These are phyloP conservation scores for Trachelus tabidus DNA, from an alignment of 2,888 invertebrate species.

Conservation along the genomic window DNA sequence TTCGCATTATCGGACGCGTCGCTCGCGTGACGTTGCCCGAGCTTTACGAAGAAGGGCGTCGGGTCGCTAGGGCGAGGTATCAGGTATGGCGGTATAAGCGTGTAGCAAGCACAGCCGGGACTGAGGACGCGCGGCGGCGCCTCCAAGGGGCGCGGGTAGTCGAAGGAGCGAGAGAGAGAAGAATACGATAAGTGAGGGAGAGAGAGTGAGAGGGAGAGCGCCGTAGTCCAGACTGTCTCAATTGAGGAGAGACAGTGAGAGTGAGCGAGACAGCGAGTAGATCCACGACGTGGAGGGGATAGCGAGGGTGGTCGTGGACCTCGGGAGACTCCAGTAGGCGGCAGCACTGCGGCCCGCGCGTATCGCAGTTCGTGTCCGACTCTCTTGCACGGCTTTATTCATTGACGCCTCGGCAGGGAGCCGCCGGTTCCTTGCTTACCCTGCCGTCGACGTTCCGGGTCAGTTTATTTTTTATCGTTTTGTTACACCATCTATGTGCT, in stretches of 20 bases:
- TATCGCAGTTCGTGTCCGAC: constrained; percentile 56
- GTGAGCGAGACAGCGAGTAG: constrained; percentile 18
- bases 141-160: constrained; percentile 36
- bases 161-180: constrained; percentile 23
- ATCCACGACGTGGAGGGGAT: constrained; percentile 58
- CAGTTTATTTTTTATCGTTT: neutral
- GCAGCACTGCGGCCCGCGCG: constrained; percentile 65
- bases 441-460: neutral
- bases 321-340: constrained; percentile 59
- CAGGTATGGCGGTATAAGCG: constrained; percentile 33
- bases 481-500: neutral
- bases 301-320: constrained; percentile 55
- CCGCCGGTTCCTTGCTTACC: constrained; percentile 1
- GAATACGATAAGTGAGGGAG: constrained; percentile 13
- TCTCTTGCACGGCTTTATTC: constrained; percentile 27
- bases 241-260: constrained; percentile 23
- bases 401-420: constrained; percentile 23
- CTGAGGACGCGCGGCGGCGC: constrained; percentile 17
- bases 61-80: constrained; percentile 23
- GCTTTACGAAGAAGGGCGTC: constrained; percentile 39
- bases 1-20: constrained; percentile 44
- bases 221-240: neutral
- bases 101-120: neutral
- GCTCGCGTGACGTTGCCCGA: constrained; percentile 46
- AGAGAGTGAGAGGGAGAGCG: constrained; percentile 10